Conservation (phyloP, 1,140 invertebrate species). For the Chelonus insularis region DNA sequence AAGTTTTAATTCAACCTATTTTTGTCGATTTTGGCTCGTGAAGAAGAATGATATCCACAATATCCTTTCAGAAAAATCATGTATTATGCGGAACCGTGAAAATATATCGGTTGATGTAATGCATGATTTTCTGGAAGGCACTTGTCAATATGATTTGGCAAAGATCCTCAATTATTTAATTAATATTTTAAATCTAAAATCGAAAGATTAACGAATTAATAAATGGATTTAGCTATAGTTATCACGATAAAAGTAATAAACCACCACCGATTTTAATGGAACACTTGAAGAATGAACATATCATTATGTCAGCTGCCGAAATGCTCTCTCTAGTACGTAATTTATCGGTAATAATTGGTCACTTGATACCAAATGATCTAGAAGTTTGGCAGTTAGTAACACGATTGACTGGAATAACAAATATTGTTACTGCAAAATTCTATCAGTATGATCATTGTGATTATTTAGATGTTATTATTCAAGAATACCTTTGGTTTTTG, state of each 20-base stretch:
- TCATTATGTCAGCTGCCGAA: slow-evolving; percentile 38
- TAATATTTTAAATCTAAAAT: slow-evolving; percentile 28
- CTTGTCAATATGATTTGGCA: slow-evolving; percentile 31
- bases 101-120: slow-evolving; percentile 39
- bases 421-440: not conserved
- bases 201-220: slow-evolving; percentile 30
- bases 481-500: not conserved
- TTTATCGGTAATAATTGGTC: slow-evolving; percentile 36
- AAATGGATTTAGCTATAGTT: slow-evolving; percentile 33
- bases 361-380: slow-evolving; percentile 33
- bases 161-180: slow-evolving; percentile 31
- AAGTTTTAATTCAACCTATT: not conserved
- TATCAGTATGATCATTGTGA: not conserved
- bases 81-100: not conserved
- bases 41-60: not conserved
- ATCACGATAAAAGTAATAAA: slow-evolving; percentile 28
- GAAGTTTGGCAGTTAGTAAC: slow-evolving; percentile 36
- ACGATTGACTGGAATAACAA: not conserved
- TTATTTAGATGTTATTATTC: not conserved
- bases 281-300: slow-evolving; percentile 33
- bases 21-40: not conserved
- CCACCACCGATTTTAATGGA: slow-evolving; percentile 19
- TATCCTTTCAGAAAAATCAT: not conserved
- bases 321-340: slow-evolving; percentile 35
- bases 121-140: slow-evolving; percentile 29